These are phyloP conservation scores for Pseudorasbora parva DNA, from an alignment of 2,113 vertebrate species.

Conservation along the genomic window DNA sequence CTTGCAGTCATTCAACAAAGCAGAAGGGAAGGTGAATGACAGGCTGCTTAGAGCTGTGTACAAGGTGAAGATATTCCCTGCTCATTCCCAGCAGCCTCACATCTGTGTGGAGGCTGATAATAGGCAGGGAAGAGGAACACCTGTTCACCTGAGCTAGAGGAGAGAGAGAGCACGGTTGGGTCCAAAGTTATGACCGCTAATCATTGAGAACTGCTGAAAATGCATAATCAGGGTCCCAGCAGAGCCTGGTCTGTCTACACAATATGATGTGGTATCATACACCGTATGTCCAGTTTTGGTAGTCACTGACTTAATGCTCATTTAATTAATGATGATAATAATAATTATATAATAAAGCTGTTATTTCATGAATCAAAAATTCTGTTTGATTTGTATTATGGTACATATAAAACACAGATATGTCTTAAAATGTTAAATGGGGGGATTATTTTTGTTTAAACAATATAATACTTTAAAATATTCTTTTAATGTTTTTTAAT, in stretches of 20 bases:
- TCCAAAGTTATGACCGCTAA: background rate
- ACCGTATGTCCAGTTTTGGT: background rate
- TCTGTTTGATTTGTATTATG: background rate
- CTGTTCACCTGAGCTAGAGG: slow-evolving; percentile 10
- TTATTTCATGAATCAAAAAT: background rate
- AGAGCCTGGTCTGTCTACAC: background rate
- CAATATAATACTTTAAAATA: no score
- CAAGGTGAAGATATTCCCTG: slow-evolving; percentile 38
- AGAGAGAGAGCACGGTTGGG: slow-evolving; percentile 13
- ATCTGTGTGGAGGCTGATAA: slow-evolving; percentile 31
- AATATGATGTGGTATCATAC: background rate
- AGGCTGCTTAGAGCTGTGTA: slow-evolving; percentile 52
- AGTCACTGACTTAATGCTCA: background rate
- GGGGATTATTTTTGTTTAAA: no score
- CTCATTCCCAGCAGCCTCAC: slow-evolving; percentile 32
- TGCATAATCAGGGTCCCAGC: background rate
- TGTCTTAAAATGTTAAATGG: no score
- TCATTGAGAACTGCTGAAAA: slow-evolving; percentile 1
- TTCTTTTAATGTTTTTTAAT: no score
- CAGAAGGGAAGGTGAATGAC: slow-evolving; percentile 55
- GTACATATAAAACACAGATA: background rate
- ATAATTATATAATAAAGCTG: background rate
- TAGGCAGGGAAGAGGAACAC: slow-evolving; percentile 16
- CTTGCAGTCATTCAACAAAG: slow-evolving; percentile 53
- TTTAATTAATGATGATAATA: background rate